Evolutionary conservation across 2,113 vertebrate species (phyloP), one percentile per base, ranked within the genome.

Genomic region (Agapornis roseicollis): DNA sequence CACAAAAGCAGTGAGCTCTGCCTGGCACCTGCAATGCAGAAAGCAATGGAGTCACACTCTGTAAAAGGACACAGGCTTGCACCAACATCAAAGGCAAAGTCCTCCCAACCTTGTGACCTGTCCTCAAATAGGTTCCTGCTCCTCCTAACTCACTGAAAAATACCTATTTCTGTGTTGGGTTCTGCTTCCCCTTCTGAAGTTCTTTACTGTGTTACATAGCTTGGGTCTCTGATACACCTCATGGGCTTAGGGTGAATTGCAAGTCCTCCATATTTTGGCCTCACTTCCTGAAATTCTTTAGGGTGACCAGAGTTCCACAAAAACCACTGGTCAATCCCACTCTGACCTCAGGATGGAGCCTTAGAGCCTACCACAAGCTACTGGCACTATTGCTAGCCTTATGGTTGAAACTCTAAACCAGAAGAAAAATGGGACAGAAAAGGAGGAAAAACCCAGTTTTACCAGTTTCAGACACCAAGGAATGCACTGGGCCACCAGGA

Each of bases 401-500:
- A 39, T 7, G 25, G 39, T 61, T 46, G 3, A 77, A 91, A 41
- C 10, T 8, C 31, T 12, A 35, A 84, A 44, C 25, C 15, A 52
- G 44, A 79, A 46, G 27, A 8, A 27, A 89, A 88, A 22, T 0
- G 7, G 52, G 27, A 64, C n/a, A 80, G 49, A 68, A 78, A 76
- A 35, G 8, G 37, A 89, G n/a, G 35, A 6, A 91, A 72, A 56
- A 18, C 5, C 23, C 77, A 24, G 37, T 4, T 68, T 23, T 20
- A 68, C 24, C 47, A 37, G 31, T 37, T 73, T 35, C 0, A 0
- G 35, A 60, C 47, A 71, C 13, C 0, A 4, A 90, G 39, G 55
- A 83, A 78, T 3, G 11, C 19, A n/a, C 4, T n/a, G 31, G 31
- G 24, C 37, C 37, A 68, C 17, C 1, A 10, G 33, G 6, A 55